Evolutionary conservation across 2,797 vertebrate genomes (phyloP), one percentile per base, ranked within the genome.

Genomic region (Cephalopachus bancanus): DNA sequence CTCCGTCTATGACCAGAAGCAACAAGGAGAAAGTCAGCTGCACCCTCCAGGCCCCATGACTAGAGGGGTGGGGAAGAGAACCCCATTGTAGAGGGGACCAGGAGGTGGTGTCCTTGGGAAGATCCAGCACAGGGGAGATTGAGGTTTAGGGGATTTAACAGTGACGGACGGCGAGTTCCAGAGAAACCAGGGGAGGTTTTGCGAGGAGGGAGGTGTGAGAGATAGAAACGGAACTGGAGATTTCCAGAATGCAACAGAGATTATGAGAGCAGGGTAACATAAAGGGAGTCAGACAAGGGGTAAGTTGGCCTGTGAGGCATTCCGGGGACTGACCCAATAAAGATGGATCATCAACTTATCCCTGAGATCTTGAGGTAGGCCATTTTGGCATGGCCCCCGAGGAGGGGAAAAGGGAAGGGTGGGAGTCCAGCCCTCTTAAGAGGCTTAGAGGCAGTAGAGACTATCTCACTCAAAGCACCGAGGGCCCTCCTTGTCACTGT

Each of bases 391-490:
- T 69, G 55, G 51, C 14, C 30, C 12, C 71, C n/a, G 30, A 51
- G 10, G 17, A 30, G 44, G 60, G 24, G 49, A 7, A 33, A 37
- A 37, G 37, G 37, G 4, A 11, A 2, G 17, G 26, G 15, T 2
- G 10, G 17, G 7, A 85, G 2, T 2, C 3, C 5, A 19, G 22
- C 51, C 49, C 19, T 14, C 19, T 16, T 5, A 4, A 10, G 24
- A 37, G 30, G n/a, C 17, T 3, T 49, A 55, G 28, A 76, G 10
- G 33, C 33, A 57, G 33, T 12, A 12, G 5, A 20, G n/a, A 33
- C 16, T 14, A 2, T 57, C 24, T 37, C 4, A 24, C 22, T 51
- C 33, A 0, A 2, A 37, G 14, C 17, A 53, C n/a, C 7, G 0
- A 3, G 19, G 79, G 20, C 7, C 28, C 49, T 71, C 64, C 14